phyloP scores from a whole-genome alignment of 2,888 invertebrate genomes.

The Ophioninae sp. region DNA sequence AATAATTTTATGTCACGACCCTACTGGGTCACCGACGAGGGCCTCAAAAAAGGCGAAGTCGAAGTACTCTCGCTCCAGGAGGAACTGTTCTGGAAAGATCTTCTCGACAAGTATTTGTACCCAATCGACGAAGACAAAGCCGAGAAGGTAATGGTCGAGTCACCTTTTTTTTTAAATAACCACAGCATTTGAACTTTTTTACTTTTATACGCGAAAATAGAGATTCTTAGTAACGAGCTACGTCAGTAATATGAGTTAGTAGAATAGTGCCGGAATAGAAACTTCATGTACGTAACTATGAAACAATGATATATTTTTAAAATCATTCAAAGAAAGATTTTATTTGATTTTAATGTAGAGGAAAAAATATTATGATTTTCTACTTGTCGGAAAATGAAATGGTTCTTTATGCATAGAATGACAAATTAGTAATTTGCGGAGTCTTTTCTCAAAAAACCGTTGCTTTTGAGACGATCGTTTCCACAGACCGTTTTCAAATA shows the following conservation, averaged over 20 bases:
- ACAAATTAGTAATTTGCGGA: too few relatives aligned
- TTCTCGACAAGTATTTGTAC: constrained; percentile 96
- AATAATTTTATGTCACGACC: constrained; percentile 95
- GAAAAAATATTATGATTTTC: too few relatives aligned
- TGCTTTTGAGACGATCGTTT: too few relatives aligned
- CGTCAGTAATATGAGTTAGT: neutral
- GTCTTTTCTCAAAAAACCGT: too few relatives aligned
- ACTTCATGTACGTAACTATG: neutral
- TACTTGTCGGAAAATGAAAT: too few relatives aligned
- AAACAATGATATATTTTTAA: too few relatives aligned
- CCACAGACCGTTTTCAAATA: too few relatives aligned
- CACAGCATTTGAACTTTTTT: neutral
- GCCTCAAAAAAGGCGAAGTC: constrained; percentile 93
- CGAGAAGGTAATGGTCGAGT: constrained; percentile 87
- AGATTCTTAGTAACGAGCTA: neutral
- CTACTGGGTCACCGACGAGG: constrained; percentile 96
- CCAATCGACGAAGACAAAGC: constrained; percentile 96
- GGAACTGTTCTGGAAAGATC: constrained; percentile 95
- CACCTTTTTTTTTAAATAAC: neutral
- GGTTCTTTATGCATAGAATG: too few relatives aligned
- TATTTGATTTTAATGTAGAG: too few relatives aligned
- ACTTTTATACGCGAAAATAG: neutral
- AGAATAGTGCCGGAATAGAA: neutral
- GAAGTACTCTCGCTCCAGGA: constrained; percentile 93
- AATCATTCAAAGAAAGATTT: too few relatives aligned